phyloP scores from a whole-genome alignment of 1,140 invertebrate genomes.

The Nasonia vitripennis region DNA sequence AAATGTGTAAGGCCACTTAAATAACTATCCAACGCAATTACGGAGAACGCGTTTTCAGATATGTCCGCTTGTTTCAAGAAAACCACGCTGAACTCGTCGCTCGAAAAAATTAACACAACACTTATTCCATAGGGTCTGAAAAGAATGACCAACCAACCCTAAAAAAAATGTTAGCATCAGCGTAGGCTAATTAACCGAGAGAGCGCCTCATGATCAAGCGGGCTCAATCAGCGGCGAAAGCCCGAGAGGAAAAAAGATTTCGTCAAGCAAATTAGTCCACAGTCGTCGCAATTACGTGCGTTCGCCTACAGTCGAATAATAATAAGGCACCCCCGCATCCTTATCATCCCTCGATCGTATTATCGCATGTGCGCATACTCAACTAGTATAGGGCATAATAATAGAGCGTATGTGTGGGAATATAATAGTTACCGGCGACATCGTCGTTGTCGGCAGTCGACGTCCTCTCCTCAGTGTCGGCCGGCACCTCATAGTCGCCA shows the following conservation, averaged over 20 bases:
- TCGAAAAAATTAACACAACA: neutral
- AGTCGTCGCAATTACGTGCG: neutral
- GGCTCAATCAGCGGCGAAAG: neutral
- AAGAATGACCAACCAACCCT: no score
- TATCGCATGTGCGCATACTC: no score
- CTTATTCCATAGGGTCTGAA: no score
- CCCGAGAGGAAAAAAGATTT: neutral
- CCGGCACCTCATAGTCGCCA: slow-evolving; percentile 67
- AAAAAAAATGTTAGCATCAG: no score
- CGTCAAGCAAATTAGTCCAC: neutral
- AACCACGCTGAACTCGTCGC: neutral
- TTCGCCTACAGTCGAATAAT: no score
- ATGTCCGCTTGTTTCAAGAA: no score
- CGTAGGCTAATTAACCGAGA: no score
- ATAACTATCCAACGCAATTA: neutral
- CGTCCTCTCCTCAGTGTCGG: slow-evolving; percentile 57
- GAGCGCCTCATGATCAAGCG: no score
- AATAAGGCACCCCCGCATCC: neutral
- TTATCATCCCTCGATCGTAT: slow-evolving; percentile 1
- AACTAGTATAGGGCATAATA: neutral
- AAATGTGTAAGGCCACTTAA: slow-evolving; percentile 3
- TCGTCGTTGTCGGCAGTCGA: slow-evolving; percentile 59
- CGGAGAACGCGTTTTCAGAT: no score
- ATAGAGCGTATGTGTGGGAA: neutral
- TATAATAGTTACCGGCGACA: slow-evolving; percentile 43